Evolutionary conservation across 2,888 invertebrate genomes (phyloP).

Genomic region (Sphaeridia pumilis): DNA sequence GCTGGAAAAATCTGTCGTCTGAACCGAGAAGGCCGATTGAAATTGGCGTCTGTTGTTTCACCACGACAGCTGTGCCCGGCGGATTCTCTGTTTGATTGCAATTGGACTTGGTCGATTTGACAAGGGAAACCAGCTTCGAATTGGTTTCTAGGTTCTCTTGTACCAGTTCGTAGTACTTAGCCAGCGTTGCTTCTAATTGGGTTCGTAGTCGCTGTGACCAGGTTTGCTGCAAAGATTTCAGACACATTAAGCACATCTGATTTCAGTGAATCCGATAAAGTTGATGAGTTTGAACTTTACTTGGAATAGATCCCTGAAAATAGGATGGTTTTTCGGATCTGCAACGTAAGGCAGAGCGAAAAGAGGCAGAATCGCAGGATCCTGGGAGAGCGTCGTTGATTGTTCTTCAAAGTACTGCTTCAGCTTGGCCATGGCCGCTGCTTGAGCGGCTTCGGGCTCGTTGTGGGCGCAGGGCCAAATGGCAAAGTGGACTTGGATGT

Average conservation of each 20-base stretch:
- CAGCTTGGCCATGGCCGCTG: conserved; percentile 22
- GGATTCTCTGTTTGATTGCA: too few species aligned
- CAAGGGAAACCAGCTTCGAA: conserved; percentile 23
- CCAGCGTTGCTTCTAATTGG: conserved; percentile 31
- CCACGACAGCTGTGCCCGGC: background rate
- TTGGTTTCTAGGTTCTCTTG: conserved; percentile 31
- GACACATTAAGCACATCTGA: too few species aligned
- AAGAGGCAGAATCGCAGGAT: conserved; percentile 46
- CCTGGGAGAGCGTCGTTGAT: conserved; percentile 44
- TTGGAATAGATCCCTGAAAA: conserved; percentile 43
- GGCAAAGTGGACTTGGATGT: conserved; percentile 33
- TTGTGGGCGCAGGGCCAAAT: conserved; percentile 27
- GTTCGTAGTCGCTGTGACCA: conserved; percentile 28
- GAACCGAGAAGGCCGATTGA: too few species aligned
- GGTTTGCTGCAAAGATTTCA: conserved; percentile 17
- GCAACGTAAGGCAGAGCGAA: conserved; percentile 49
- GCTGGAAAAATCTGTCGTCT: conserved; percentile 29
- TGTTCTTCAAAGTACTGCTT: conserved; percentile 40
- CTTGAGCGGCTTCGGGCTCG: conserved; percentile 20
- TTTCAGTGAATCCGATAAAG: too few species aligned
- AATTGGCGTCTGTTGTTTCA: background rate
- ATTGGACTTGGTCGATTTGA: conserved; percentile 7
- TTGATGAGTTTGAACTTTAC: too few species aligned
- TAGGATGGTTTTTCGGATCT: conserved; percentile 45
- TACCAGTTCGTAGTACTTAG: conserved; percentile 29